These are phyloP conservation scores for Panurus biarmicus DNA, from an alignment of 2,113 vertebrate genomes.

Conservation along the genomic window DNA sequence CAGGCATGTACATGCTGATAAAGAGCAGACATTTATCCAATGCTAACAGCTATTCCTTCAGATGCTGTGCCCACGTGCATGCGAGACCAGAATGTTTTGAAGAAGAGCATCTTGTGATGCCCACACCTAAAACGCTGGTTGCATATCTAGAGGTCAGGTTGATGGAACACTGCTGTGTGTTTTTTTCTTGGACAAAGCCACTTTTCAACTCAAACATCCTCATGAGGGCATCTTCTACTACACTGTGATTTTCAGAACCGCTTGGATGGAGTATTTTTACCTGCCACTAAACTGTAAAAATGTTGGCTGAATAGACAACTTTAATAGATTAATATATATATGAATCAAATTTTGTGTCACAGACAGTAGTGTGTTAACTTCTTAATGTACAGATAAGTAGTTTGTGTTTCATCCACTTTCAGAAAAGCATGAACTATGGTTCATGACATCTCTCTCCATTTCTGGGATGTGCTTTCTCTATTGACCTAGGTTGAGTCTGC, in stretches of 20 bases:
- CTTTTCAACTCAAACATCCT: neutral
- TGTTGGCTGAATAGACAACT: neutral
- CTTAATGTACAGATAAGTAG: neutral
- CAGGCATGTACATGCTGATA: neutral
- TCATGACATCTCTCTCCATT: neutral
- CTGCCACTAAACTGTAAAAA: neutral
- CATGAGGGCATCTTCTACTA: neutral
- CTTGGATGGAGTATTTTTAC: neutral
- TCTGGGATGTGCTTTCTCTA: neutral
- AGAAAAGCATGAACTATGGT: neutral
- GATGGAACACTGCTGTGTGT: neutral
- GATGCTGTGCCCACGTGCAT: neutral
- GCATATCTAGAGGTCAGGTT: neutral
- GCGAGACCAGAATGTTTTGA: neutral
- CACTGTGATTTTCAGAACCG: neutral
- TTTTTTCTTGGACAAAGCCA: neutral
- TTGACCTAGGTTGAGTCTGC: neutral
- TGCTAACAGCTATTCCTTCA: neutral
- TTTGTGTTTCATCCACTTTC: neutral
- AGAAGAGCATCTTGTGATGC: neutral
- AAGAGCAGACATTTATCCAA: neutral
- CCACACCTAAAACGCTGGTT: neutral
- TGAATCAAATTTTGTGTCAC: neutral
- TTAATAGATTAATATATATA: neutral
- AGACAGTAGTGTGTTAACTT: neutral